Evolutionary conservation across 2,797 vertebrate species (phyloP).

Genomic region (Champsocephalus esox): DNA sequence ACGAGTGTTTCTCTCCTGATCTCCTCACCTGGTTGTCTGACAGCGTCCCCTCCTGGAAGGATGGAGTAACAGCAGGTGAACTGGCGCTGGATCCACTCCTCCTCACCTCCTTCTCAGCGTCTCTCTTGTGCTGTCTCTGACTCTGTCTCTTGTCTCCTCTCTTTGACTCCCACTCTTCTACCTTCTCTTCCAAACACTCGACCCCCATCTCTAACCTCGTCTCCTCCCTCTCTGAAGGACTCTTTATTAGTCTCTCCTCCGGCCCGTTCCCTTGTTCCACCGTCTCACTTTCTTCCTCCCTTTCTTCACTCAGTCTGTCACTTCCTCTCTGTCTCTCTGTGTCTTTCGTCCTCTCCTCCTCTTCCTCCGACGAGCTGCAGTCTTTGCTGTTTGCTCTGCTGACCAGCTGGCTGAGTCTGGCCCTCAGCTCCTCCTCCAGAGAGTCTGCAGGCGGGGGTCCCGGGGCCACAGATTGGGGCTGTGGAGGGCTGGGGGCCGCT

Average conservation of each 20-base stretch:
- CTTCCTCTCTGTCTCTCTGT: constrained; percentile 49
- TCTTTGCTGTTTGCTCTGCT: constrained; percentile 88
- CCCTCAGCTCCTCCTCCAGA: constrained; percentile 84
- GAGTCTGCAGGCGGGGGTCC: constrained; percentile 43
- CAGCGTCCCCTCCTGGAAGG: constrained; percentile 76
- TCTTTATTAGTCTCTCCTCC: constrained; percentile 55
- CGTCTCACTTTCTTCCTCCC: constrained; percentile 48
- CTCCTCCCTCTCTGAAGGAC: constrained; percentile 55
- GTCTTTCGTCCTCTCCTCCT: constrained; percentile 24
- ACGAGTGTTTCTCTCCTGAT: neutral
- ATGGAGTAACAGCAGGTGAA: constrained; percentile 72
- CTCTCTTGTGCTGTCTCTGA: constrained; percentile 69
- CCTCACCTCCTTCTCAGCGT: constrained; percentile 60
- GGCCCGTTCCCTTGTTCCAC: constrained; percentile 61
- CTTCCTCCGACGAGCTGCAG: constrained; percentile 87
- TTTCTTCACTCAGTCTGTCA: constrained; percentile 49
- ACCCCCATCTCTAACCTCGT: constrained; percentile 54
- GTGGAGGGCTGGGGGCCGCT: constrained; percentile 40
- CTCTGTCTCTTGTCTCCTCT: constrained; percentile 68
- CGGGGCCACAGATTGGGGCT: constrained; percentile 9
- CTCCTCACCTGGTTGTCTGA: constrained; percentile 80
- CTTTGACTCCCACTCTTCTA: constrained; percentile 48
- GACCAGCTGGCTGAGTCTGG: constrained; percentile 85
- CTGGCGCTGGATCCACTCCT: constrained; percentile 65
- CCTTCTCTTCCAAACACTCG: constrained; percentile 51